Conservation (phyloP, 1,140 invertebrate genomes). For the Leptoteleia sp. region DNA sequence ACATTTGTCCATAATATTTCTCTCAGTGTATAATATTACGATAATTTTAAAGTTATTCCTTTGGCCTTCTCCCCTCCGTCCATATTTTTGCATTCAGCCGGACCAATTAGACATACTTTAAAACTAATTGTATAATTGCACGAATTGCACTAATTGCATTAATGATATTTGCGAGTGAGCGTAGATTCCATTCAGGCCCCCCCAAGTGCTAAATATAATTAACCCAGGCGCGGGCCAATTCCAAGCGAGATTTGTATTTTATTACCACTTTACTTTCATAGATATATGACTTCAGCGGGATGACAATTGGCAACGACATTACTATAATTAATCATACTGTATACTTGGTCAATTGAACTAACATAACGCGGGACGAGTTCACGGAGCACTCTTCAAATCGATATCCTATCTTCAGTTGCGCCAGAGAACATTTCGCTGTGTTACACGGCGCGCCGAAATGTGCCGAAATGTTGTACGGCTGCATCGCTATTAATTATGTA, state of each 20-base stretch:
- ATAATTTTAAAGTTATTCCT: too few relatives aligned
- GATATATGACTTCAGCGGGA: slow-evolving; percentile 7
- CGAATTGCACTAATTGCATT: slow-evolving; percentile 28
- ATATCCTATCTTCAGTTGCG: slow-evolving; percentile 34
- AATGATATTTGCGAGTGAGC: slow-evolving; percentile 25
- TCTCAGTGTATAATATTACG: too few relatives aligned
- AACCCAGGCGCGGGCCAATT: slow-evolving; percentile 28
- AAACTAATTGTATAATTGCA: slow-evolving; percentile 32
- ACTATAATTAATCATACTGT: slow-evolving; percentile 43
- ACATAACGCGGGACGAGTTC: slow-evolving; percentile 31
- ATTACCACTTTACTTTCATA: slow-evolving; percentile 25
- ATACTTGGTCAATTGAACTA: slow-evolving; percentile 36
- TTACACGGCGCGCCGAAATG: slow-evolving; percentile 30
- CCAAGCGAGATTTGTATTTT: slow-evolving; percentile 36
- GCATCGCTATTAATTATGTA: slow-evolving; percentile 21
- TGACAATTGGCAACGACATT: slow-evolving; percentile 38
- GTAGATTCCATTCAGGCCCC: slow-evolving; percentile 31
- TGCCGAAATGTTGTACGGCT: slow-evolving; percentile 26
- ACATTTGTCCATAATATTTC: too few relatives aligned
- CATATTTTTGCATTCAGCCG: not conserved
- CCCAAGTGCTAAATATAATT: slow-evolving; percentile 37
- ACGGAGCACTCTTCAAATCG: slow-evolving; percentile 43
- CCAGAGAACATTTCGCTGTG: slow-evolving; percentile 29
- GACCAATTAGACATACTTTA: slow-evolving; percentile 18
- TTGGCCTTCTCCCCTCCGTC: too few relatives aligned